Conservation (phyloP, 1,140 invertebrate genomes). For the Hesperophylax magnus region DNA sequence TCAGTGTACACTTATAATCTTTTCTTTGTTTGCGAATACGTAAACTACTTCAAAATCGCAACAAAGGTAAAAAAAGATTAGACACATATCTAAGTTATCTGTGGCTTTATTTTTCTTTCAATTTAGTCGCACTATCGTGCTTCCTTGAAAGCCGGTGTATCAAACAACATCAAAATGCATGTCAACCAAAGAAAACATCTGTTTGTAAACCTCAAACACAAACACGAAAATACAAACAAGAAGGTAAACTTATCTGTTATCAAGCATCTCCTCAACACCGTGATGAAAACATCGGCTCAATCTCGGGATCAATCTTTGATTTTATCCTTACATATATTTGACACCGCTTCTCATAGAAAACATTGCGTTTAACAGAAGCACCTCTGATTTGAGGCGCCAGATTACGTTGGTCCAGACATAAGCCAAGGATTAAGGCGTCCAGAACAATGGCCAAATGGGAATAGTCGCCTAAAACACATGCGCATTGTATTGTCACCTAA, state of each 20-base stretch:
- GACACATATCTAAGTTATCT: no score
- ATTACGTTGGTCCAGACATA: conserved; percentile 46
- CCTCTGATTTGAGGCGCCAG: conserved; percentile 52
- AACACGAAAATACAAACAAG: conserved; percentile 19
- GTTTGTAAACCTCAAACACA: not conserved
- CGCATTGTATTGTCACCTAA: conserved; percentile 38
- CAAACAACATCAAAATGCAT: not conserved
- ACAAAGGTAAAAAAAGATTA: no score
- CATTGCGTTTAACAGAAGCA: conserved; percentile 36
- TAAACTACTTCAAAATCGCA: no score
- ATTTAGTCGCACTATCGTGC: no score
- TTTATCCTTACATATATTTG: conserved; percentile 42
- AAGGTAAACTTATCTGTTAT: conserved; percentile 41
- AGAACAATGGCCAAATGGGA: conserved; percentile 42
- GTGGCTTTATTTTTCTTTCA: no score
- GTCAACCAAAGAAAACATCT: conserved; percentile 10
- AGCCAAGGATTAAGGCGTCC: conserved; percentile 19
- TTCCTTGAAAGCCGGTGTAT: no score
- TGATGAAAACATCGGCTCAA: conserved; percentile 45
- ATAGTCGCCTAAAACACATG: conserved; percentile 38
- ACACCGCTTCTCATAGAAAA: conserved; percentile 37
- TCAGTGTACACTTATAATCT: no score
- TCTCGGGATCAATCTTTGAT: conserved; percentile 34
- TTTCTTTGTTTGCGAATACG: no score
- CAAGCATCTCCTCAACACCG: conserved; percentile 30